Conservation (phyloP, 2,888 invertebrate species). For the Dicranocentrus wangi region DNA sequence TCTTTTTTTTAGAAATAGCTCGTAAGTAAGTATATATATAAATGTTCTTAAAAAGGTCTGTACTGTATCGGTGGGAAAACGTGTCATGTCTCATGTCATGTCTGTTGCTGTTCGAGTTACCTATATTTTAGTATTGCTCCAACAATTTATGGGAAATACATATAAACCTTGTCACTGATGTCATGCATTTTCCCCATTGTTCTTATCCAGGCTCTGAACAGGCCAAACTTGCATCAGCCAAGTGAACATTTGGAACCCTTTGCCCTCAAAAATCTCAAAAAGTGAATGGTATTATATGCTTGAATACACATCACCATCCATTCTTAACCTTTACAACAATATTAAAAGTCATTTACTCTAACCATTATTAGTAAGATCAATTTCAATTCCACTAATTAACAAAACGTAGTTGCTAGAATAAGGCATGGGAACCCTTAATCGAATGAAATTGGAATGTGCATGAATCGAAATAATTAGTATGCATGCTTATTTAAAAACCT, state of each 20-base stretch:
- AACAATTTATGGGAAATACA: too few species aligned
- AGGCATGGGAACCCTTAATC: too few species aligned
- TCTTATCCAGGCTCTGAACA: slow-evolving; percentile 49
- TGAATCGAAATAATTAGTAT: neutral
- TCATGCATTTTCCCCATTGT: slow-evolving; percentile 26
- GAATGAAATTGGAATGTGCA: neutral
- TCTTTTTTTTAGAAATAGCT: too few species aligned
- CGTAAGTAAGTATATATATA: too few species aligned
- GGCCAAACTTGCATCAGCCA: slow-evolving; percentile 31
- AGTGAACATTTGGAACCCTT: slow-evolving; percentile 46
- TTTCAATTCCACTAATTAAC: too few species aligned
- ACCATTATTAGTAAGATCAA: neutral
- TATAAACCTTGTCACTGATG: too few species aligned
- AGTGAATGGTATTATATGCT: slow-evolving; percentile 42
- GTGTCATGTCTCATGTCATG: too few species aligned
- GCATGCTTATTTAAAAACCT: neutral
- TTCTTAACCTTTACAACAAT: slow-evolving; percentile 5
- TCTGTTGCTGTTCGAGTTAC: too few species aligned
- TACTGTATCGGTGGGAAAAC: too few species aligned
- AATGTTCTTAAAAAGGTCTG: too few species aligned
- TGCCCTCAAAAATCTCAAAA: slow-evolving; percentile 36
- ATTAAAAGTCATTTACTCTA: neutral
- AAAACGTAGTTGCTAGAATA: too few species aligned
- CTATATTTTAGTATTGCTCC: too few species aligned
- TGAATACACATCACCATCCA: neutral